These are phyloP conservation scores for Lasioglossum leucozonium DNA, from an alignment of 2,888 invertebrate genomes.

Conservation along the genomic window DNA sequence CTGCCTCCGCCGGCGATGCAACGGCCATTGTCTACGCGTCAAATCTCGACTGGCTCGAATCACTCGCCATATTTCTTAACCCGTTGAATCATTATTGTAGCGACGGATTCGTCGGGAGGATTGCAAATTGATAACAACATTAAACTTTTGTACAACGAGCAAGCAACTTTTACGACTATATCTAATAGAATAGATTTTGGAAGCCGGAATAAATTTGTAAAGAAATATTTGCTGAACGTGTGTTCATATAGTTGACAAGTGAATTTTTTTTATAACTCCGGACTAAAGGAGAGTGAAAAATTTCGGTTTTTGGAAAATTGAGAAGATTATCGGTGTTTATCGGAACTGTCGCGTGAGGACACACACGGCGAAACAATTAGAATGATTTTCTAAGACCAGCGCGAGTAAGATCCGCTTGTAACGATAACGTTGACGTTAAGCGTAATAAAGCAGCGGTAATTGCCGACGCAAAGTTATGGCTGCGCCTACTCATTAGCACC, in stretches of 20 bases:
- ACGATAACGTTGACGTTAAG: slow-evolving; percentile 74
- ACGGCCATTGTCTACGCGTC: slow-evolving; percentile 82
- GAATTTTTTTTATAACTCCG: not conserved
- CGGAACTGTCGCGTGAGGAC: slow-evolving; percentile 37
- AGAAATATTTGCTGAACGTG: too few relatives aligned
- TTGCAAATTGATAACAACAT: not conserved
- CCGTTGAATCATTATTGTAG: not conserved
- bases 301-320: not conserved
- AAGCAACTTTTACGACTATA: too few relatives aligned
- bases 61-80: slow-evolving; percentile 12
- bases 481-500: slow-evolving; percentile 71
- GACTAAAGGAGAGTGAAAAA: not conserved
- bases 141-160: too few relatives aligned
- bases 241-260: too few relatives aligned
- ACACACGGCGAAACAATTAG: slow-evolving; percentile 44
- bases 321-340: not conserved
- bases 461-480: slow-evolving; percentile 73
- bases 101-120: not conserved
- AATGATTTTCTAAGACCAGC: slow-evolving; percentile 37
- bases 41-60: slow-evolving; percentile 76
- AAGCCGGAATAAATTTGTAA: too few relatives aligned
- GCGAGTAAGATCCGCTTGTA: slow-evolving; percentile 64
- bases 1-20: slow-evolving; percentile 61
- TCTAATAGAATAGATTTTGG: too few relatives aligned
- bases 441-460: slow-evolving; percentile 78